Conservation (phyloP, 2,888 invertebrate species). For the Rhopalosiphum nymphaeae region DNA sequence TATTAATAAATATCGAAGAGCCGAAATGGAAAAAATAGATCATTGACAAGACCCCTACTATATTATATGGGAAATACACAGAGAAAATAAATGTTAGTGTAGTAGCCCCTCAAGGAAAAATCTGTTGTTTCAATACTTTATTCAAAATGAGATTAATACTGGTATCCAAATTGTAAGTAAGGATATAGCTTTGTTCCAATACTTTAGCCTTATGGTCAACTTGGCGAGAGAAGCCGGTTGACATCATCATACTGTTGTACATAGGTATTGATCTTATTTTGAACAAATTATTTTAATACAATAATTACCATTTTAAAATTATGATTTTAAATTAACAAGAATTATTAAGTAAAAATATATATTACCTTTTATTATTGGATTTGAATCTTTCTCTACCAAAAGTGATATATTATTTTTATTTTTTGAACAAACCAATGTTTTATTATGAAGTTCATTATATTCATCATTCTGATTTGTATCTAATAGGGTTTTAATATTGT, state of each 20-base stretch:
- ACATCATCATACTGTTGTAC: neutral
- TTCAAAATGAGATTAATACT: neutral
- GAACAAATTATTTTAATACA: neutral
- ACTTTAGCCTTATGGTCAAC: neutral
- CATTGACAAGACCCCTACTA: too few species aligned
- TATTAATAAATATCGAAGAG: too few species aligned
- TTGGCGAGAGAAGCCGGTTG: neutral
- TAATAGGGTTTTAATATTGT: neutral
- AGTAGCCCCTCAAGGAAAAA: too few species aligned
- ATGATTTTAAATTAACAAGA: neutral
- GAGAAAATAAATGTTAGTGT: too few species aligned
- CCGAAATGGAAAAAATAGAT: too few species aligned
- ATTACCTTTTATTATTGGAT: neutral
- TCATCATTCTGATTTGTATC: neutral
- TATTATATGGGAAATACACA: too few species aligned
- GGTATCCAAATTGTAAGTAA: neutral
- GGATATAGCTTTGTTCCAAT: too few species aligned
- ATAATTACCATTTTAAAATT: neutral
- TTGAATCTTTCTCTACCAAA: conserved; percentile 15
- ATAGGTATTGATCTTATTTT: neutral
- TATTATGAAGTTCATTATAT: neutral
- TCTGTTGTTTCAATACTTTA: too few species aligned
- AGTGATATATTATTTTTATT: neutral
- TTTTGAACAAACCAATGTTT: neutral
- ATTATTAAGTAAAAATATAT: neutral